phyloP scores from a whole-genome alignment of 2,888 invertebrate genomes.

The Aquatica leii region DNA sequence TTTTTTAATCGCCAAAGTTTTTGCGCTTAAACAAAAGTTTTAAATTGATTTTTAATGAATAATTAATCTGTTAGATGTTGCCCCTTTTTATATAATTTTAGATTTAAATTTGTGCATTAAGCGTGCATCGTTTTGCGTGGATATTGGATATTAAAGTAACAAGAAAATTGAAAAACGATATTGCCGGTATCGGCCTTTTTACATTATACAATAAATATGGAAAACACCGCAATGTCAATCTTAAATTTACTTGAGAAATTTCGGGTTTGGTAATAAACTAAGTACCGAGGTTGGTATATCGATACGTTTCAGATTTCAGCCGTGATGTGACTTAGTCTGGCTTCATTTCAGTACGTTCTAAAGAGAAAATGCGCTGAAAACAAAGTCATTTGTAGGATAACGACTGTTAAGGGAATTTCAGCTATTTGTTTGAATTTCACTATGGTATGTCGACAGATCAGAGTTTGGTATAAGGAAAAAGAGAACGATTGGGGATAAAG shows the following conservation, averaged over 20 bases:
- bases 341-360: conserved; percentile 9
- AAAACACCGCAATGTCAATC: no score
- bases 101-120: no score
- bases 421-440: conserved; percentile 32
- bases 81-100: no score
- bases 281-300: no score
- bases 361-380: conserved; percentile 22
- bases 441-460: conserved; percentile 19
- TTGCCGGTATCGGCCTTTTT: background rate
- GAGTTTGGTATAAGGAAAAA: conserved; percentile 11
- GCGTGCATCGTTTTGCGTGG: background rate
- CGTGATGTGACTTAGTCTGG: no score
- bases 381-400: conserved; percentile 32
- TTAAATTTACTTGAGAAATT: no score
- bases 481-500: background rate
- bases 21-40: no score
- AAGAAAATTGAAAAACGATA: conserved; percentile 1
- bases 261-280: no score
- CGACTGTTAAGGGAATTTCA: conserved; percentile 29
- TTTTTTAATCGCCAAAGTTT: no score
- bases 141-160: conserved; percentile 1
- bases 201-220: background rate
- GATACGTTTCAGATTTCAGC: conserved; percentile 1
- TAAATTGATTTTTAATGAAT: no score
- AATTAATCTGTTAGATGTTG: no score